Evolutionary conservation across 2,888 invertebrate species (phyloP).

Genomic region (Agrochola litura): DNA sequence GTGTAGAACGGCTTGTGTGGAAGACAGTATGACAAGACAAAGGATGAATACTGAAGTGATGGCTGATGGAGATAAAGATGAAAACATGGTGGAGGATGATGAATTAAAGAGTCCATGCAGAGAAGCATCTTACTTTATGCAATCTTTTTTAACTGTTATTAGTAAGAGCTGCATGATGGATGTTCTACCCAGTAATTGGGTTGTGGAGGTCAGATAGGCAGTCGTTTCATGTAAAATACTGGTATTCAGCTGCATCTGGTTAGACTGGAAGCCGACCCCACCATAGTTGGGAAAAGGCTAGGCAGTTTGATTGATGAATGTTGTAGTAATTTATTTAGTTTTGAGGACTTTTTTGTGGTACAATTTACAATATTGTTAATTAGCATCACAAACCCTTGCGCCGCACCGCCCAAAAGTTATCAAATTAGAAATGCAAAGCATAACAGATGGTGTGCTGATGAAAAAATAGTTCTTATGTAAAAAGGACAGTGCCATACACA

Average conservation of each 20-base stretch:
- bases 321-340: neutral
- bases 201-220: too few species aligned
- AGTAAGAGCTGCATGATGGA: too few species aligned
- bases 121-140: too few species aligned
- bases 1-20: neutral
- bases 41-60: neutral
- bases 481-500: neutral
- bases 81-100: neutral
- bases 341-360: neutral
- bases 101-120: neutral
- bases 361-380: neutral
- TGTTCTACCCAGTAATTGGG: neutral
- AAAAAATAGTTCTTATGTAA: neutral
- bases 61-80: neutral
- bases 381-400: neutral
- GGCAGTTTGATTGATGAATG: too few species aligned
- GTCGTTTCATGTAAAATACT: too few species aligned
- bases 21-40: neutral
- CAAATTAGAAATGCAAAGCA: neutral
- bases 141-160: neutral
- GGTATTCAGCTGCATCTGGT: too few species aligned
- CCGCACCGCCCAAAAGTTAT: neutral
- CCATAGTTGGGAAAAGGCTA: too few species aligned
- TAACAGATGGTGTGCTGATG: neutral
- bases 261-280: too few species aligned